A percentile compares a stretch with the other conserved stretches of the same genome.
Evolutionary conservation across 2,113 vertebrate species (phyloP).

Genomic region (Pristiophorus japonicus): DNA sequence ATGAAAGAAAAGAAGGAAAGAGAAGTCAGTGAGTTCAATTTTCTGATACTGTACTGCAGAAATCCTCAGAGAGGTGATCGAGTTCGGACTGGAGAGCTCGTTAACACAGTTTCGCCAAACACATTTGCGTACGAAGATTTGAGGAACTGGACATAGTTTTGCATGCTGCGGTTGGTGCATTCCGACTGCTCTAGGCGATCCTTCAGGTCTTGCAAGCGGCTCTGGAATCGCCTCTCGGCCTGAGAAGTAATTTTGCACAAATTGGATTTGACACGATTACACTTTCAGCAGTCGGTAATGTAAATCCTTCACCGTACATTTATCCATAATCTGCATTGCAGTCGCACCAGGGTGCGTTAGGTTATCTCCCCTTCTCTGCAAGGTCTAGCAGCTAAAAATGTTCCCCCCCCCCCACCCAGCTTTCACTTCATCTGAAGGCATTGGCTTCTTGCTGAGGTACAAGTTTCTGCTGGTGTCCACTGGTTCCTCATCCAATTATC

Average conservation of each 20-base stretch:
- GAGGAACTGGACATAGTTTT: constrained; percentile 91
- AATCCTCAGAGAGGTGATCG: constrained; percentile 58
- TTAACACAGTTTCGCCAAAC: constrained; percentile 69
- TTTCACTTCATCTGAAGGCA: not conserved
- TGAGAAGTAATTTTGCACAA: constrained; percentile 44
- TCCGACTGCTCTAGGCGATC: constrained; percentile 84
- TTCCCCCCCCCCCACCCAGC: not conserved
- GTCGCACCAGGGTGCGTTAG: not conserved
- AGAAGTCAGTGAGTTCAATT: not conserved
- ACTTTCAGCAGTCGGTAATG: not conserved
- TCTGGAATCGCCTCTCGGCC: constrained; percentile 72
- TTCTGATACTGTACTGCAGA: not conserved
- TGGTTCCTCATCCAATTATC: not conserved
- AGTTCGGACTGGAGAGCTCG: constrained; percentile 59
- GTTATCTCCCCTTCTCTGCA: not conserved
- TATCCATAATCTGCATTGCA: not conserved
- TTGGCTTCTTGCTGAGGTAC: too few relatives aligned
- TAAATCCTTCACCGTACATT: not conserved
- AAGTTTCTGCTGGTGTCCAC: not conserved
- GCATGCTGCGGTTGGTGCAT: constrained; percentile 88
- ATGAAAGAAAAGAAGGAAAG: not conserved
- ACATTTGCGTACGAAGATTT: constrained; percentile 83
- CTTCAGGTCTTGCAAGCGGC: constrained; percentile 75
- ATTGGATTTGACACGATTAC: not conserved
- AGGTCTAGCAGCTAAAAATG: not conserved